phyloP scores from a whole-genome alignment of 2,113 vertebrate species.

The Cyanistes caeruleus region DNA sequence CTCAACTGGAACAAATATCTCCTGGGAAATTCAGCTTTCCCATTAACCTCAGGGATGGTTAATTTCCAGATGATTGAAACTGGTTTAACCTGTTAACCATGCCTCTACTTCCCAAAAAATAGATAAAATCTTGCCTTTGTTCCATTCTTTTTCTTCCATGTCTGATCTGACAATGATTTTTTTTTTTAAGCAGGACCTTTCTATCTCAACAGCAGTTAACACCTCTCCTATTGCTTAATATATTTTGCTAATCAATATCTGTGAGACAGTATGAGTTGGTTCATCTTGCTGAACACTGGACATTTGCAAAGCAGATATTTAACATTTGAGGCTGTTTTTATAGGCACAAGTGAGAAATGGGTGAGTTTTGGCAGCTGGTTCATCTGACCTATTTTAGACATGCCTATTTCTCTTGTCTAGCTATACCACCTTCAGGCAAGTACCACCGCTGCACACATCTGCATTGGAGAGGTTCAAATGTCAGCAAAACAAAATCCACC shows the following conservation, averaged over 20 bases:
- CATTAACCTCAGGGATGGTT: background rate
- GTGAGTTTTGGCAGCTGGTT: background rate
- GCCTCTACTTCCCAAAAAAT: background rate
- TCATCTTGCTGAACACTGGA: background rate
- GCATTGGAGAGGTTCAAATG: background rate
- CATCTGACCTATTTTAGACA: background rate
- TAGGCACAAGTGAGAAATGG: background rate
- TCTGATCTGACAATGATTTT: background rate
- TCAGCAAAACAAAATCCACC: background rate
- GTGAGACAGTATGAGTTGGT: background rate
- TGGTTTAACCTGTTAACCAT: background rate
- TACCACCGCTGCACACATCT: background rate
- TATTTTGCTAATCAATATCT: background rate
- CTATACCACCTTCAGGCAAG: background rate
- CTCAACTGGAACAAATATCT: background rate
- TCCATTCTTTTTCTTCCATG: background rate
- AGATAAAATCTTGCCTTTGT: background rate
- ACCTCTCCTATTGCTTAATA: background rate
- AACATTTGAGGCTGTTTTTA: background rate
- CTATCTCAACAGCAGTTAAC: background rate
- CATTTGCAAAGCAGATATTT: background rate
- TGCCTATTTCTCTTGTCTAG: background rate
- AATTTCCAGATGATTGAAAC: slow-evolving; percentile 2
- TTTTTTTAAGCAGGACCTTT: background rate
- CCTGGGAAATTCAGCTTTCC: background rate